phyloP scores from a whole-genome alignment of 2,797 vertebrate species.

The Leptodactylus fallax region DNA sequence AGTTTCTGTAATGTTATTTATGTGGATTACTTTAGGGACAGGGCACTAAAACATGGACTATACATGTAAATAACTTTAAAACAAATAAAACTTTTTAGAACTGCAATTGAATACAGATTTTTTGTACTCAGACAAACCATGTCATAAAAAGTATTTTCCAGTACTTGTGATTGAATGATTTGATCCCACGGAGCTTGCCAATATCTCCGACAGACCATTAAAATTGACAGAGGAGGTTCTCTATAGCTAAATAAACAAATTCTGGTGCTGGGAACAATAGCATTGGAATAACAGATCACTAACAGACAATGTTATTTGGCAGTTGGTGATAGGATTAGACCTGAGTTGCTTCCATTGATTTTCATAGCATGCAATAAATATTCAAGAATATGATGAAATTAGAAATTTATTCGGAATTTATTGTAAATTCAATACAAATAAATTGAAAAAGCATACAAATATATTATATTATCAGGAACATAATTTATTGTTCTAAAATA shows the following conservation, averaged over 20 bases:
- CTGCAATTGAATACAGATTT: not conserved
- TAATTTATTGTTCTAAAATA: not conserved
- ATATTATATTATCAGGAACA: not conserved
- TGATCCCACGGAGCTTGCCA: not conserved
- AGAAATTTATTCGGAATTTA: not conserved
- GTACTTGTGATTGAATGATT: not conserved
- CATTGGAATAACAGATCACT: not conserved
- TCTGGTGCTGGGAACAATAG: not conserved
- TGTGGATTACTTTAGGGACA: not conserved
- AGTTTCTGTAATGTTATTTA: not conserved
- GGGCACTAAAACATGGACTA: not conserved
- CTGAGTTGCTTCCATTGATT: not conserved
- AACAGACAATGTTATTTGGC: not conserved
- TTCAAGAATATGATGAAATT: not conserved
- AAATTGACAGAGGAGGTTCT: not conserved
- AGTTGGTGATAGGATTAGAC: not conserved
- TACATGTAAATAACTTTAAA: not conserved
- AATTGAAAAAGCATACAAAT: not conserved
- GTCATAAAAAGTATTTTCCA: not conserved
- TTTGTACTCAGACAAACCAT: not conserved
- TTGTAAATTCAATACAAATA: not conserved
- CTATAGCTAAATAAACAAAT: not conserved
- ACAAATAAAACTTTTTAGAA: not conserved
- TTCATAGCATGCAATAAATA: not conserved
- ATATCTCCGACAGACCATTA: slow-evolving; percentile 2